Evolutionary conservation across 2,888 invertebrate genomes (phyloP), one percentile per base, ranked within the genome.

Genomic region (Mesorhabditis belari): DNA sequence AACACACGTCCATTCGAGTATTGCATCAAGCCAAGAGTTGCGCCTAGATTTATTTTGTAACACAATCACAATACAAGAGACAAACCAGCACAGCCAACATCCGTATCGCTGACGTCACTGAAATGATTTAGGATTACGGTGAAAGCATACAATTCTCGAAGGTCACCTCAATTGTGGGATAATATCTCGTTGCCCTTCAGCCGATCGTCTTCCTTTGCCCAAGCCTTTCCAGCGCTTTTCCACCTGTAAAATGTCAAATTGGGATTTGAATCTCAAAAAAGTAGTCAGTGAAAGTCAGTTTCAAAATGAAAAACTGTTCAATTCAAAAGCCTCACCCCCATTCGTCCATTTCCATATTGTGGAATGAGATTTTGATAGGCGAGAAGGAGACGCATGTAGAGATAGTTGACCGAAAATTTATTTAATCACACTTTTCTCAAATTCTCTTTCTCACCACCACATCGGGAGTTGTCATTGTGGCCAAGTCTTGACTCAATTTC

Each of bases 1-100:
- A 75, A 76, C 4, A 76, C 69, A 49, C 76, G 65, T 57, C 75
- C 76, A 44, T 73, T 75, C 6, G 74, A 71, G 44, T 69, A 74
- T 29, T 66, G 67, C 69, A 75, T 65, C 57, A 67, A 54, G 35
- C 60, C 58, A 49, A 67, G 67, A 9, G 44, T 35, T 9, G 44
- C 44, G 12, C n/a, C n/a, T n/a, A n/a, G n/a, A n/a, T n/a, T n/a
- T n/a, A n/a, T n/a, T n/a, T n/a, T n/a, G n/a, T n/a, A n/a, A n/a
- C n/a, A n/a, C n/a, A n/a, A n/a, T n/a, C n/a, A n/a, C n/a, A n/a
- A n/a, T n/a, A n/a, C n/a, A n/a, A 35, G 35, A 17, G 35, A 12
- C 35, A 35, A 17, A 9, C 51, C 51, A 50, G 51, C 51, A 21
- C 51, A 50, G 12, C 51, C 51, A 21, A 21, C 12, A 9, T 9